Evolutionary conservation across 2,797 vertebrate species (phyloP).

Genomic region (Lateolabrax maculatus): DNA sequence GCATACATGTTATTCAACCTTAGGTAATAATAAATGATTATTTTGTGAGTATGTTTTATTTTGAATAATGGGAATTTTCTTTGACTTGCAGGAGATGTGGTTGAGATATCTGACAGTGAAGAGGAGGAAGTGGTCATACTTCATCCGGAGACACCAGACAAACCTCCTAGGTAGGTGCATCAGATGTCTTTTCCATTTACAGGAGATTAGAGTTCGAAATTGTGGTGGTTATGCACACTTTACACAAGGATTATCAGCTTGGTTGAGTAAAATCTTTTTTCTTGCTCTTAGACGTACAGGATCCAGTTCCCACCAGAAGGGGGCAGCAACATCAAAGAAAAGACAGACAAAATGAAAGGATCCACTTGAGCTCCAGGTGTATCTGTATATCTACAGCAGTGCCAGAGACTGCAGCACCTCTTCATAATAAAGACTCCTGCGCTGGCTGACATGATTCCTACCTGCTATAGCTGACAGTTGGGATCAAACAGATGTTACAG

Average conservation of each 20-base stretch:
- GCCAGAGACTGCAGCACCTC: not conserved
- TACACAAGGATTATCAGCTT: slow-evolving; percentile 11
- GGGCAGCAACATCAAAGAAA: slow-evolving; percentile 82
- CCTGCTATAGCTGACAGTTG: not conserved
- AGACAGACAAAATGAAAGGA: slow-evolving; percentile 76
- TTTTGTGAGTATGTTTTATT: not conserved
- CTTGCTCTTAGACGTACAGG: slow-evolving; percentile 58
- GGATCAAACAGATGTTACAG: slow-evolving; percentile 1
- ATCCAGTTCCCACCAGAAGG: slow-evolving; percentile 60
- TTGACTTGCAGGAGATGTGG: slow-evolving; percentile 83
- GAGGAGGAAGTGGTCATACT: slow-evolving; percentile 96
- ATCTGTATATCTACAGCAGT: not conserved
- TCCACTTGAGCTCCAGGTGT: too few relatives aligned
- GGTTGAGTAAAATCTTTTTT: not conserved
- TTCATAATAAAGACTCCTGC: not conserved
- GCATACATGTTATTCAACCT: not conserved
- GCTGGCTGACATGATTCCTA: not conserved
- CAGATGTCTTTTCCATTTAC: not conserved
- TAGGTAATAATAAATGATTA: not conserved
- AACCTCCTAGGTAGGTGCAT: slow-evolving; percentile 71
- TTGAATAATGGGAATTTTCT: not conserved
- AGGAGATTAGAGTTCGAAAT: not conserved
- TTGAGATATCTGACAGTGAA: slow-evolving; percentile 94
- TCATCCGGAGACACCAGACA: slow-evolving; percentile 83
- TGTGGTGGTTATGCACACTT: not conserved